phyloP scores from a whole-genome alignment of 2,113 vertebrate species.

The Ptilonorhynchus violaceus region DNA sequence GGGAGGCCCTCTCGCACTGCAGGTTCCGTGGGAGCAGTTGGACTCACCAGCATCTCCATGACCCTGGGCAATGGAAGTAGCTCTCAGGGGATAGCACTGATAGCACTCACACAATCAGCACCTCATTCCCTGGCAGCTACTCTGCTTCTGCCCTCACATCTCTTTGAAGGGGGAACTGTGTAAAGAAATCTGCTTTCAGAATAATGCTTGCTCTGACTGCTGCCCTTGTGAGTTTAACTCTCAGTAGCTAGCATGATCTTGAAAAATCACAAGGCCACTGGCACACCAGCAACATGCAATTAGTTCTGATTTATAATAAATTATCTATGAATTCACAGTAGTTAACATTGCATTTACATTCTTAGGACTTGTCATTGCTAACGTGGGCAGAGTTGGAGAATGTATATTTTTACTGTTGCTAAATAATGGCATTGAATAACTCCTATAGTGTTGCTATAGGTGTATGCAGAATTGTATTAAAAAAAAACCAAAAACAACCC shows the following conservation, averaged over 20 bases:
- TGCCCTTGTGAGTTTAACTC: background rate
- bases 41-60: background rate
- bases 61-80: background rate
- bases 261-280: background rate
- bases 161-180: background rate
- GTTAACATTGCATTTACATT: background rate
- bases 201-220: background rate
- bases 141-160: background rate
- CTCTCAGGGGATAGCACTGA: fast-evolving
- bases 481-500: too few species aligned
- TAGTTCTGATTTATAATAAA: background rate
- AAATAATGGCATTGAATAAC: background rate
- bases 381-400: background rate
- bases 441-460: background rate
- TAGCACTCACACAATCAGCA: background rate
- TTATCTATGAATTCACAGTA: background rate
- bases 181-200: background rate
- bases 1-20: background rate
- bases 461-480: background rate
- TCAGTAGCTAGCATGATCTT: background rate
- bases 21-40: background rate
- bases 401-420: background rate
- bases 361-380: background rate
- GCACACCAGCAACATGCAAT: fast-evolving
- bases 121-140: background rate